Percentiles rank a stretch among this genome's conserved stretches.
Evolutionary conservation across 2,797 vertebrate genomes (phyloP).

Genomic region (Threskiornis aethiopicus): DNA sequence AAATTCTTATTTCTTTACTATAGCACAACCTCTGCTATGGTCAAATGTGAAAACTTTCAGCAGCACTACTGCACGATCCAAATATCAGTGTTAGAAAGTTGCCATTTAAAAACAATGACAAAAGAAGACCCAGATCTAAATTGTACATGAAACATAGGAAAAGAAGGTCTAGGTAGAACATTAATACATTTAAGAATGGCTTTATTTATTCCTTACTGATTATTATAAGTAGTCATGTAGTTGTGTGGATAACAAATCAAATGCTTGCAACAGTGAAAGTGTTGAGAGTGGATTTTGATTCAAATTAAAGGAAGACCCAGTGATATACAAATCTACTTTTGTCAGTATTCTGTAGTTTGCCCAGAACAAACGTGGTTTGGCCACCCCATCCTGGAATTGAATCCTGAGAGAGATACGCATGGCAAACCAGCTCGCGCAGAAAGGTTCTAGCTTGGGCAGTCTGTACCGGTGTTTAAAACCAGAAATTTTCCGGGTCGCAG

Average conservation of each 20-base stretch:
- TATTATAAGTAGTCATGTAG: neutral
- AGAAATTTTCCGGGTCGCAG: neutral
- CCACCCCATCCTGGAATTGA: neutral
- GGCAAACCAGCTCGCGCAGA: neutral
- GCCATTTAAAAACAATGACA: neutral
- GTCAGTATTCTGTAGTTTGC: neutral
- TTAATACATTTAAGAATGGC: neutral
- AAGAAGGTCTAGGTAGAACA: neutral
- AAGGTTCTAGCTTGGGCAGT: neutral
- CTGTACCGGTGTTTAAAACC: neutral
- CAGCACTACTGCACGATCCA: neutral
- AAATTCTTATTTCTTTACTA: neutral
- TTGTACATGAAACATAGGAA: neutral
- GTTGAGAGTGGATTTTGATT: neutral
- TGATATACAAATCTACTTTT: neutral
- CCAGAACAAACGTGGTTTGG: neutral
- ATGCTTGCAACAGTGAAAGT: neutral
- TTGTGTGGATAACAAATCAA: neutral
- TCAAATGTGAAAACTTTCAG: neutral
- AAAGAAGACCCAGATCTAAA: neutral
- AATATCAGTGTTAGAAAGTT: neutral
- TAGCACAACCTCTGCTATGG: neutral
- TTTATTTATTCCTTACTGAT: neutral
- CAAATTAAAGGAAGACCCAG: neutral
- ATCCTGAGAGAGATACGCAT: accelerated